phyloP scores from a whole-genome alignment of 2,113 vertebrate species.

The Perca fluviatilis region DNA sequence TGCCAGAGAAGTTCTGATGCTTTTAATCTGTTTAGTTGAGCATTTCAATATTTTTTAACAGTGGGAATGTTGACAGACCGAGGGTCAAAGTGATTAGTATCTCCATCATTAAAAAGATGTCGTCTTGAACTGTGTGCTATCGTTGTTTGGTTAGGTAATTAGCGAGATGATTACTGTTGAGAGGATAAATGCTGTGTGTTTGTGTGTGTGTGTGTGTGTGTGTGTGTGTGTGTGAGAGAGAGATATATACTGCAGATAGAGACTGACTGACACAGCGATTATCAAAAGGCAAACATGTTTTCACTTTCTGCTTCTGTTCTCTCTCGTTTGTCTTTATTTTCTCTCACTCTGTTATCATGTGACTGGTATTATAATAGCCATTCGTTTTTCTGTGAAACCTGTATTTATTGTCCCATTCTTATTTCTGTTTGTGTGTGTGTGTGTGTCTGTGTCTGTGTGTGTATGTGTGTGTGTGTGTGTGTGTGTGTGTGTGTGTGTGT shows the following conservation, averaged over 20 bases:
- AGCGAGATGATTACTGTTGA: slow-evolving; percentile 65
- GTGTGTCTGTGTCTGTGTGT: not conserved
- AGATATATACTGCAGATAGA: slow-evolving; percentile 4
- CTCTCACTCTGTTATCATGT: slow-evolving; percentile 8
- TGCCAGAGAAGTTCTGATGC: not conserved
- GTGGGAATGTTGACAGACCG: slow-evolving; percentile 37
- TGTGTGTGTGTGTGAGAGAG: not conserved
- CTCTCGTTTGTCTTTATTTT: not conserved
- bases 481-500: slow-evolving; percentile 9
- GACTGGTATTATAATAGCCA: not conserved
- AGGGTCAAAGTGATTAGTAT: slow-evolving; percentile 69
- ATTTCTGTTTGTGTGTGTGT: not conserved
- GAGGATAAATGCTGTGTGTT: slow-evolving; percentile 13
- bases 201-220: not conserved
- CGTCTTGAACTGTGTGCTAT: slow-evolving; percentile 59
- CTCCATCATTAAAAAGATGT: slow-evolving; percentile 63
- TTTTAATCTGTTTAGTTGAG: slow-evolving; percentile 28
- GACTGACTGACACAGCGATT: slow-evolving; percentile 14
- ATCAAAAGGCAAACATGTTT: slow-evolving; percentile 36
- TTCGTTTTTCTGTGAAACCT: slow-evolving; percentile 18
- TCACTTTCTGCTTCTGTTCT: slow-evolving; percentile 9
- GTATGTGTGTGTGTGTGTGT: not conserved
- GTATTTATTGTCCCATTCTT: slow-evolving; percentile 18
- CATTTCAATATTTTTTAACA: slow-evolving; percentile 28
- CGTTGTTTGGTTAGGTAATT: slow-evolving; percentile 71